Base-by-base conservation (phyloP, 1,140 invertebrate genomes). In the Amphibalanus amphitrite region DNA sequence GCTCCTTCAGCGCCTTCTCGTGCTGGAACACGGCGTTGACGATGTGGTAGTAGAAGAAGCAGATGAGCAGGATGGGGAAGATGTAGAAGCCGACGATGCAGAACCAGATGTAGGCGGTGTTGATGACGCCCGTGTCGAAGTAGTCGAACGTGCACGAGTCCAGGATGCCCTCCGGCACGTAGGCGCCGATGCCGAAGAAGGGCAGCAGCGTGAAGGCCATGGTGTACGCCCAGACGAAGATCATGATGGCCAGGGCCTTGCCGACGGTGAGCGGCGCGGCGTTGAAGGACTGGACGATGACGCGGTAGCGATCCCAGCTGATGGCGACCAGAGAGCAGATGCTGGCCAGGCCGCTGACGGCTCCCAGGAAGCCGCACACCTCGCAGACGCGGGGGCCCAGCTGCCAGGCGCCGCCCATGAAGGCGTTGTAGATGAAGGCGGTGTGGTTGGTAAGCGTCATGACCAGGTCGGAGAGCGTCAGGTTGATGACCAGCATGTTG, bases 341-440 rank as follows among this genome's bases (percentile, higher is more conserved):
- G 68, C 77, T 75, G 70, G 71, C 74, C 68, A 77, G 75, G 20
- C 78, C 78, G 64, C 76, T 78, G 10, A 79, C 69, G 33, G 77
- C 75, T 25, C 90, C 91, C 71, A 85, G 83, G 80, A 91, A 83
- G 28, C 85, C 90, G 76, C 92, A 91, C 0, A 93, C 76, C 78
- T 92, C 88, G 79, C 91, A 94, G 79, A 90, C 88, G 71, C 90
- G 81, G 47, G 89, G 87, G 71, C 89, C 86, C 84, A 74, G 76
- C 69, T 70, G 72, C 76, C 76, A 76, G 25, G 69, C 23, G 20
- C 74, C 73, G n/a, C 73, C 72, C n/a, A 47, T 73, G 72, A 76
- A 92, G 79, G 90, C 90, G 81, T 91, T 94, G 73, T 91, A 85
- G 40, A 91, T 86, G 89, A 93, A 92, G 72, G 90, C 84, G 29